Evolutionary conservation across 2,113 vertebrate species (phyloP).

Genomic region (Eublepharis macularius): DNA sequence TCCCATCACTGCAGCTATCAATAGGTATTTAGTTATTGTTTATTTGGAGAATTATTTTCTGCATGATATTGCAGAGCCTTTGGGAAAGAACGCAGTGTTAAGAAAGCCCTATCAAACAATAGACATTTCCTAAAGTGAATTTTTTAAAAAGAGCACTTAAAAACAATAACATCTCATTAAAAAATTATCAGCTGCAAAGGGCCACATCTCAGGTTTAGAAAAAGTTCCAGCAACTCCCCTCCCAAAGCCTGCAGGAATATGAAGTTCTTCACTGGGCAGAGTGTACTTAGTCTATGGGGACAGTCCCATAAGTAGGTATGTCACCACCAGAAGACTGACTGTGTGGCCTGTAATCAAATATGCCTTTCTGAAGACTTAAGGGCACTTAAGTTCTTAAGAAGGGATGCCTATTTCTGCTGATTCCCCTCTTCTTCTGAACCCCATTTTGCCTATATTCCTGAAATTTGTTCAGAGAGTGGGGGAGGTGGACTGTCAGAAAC

Average conservation of each 20-base stretch:
- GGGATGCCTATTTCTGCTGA: too few relatives aligned
- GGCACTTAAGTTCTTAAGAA: too few relatives aligned
- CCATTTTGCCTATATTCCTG: too few relatives aligned
- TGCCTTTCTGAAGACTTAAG: too few relatives aligned
- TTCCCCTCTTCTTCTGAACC: too few relatives aligned
- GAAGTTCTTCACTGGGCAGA: not conserved
- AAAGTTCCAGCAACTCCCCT: not conserved
- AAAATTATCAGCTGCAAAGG: not conserved
- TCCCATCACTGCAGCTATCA: not conserved
- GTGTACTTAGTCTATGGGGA: not conserved
- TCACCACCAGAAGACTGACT: not conserved
- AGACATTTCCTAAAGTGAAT: not conserved
- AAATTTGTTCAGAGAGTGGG: too few relatives aligned
- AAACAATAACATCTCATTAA: not conserved
- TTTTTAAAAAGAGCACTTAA: not conserved
- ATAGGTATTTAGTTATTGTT: not conserved
- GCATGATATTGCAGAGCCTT: not conserved
- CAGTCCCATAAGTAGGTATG: not conserved
- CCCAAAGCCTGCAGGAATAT: not conserved
- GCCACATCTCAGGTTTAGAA: not conserved
- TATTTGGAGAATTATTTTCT: not conserved
- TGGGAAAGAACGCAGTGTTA: not conserved
- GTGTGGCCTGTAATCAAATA: too few relatives aligned
- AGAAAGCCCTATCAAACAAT: not conserved
- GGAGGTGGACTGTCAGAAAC: too few relatives aligned